Percentiles rank a stretch among this genome's conserved stretches.
Evolutionary conservation across 2,797 vertebrate species (phyloP).

Genomic region (Hypotaenidia okinawae): DNA sequence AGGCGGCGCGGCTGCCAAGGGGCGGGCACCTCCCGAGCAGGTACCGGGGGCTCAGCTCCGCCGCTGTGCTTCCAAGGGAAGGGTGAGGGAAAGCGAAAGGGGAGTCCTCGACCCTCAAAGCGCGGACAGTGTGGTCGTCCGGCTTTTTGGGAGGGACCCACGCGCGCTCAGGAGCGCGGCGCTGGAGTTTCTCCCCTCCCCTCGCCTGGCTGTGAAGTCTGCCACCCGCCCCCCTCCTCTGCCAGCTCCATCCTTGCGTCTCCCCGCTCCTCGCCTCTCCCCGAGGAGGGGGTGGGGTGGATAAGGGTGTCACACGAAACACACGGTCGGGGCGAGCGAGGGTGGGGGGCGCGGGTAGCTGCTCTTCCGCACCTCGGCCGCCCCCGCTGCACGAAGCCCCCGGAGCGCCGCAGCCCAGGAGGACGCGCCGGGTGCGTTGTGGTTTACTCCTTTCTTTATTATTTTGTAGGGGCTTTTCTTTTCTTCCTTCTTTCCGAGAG

Average conservation of each 20-base stretch:
- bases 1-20: neutral
- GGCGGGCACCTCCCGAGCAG: neutral
- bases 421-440: slow-evolving; percentile 5
- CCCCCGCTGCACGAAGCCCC: neutral
- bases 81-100: neutral
- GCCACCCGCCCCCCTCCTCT: neutral
- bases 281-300: neutral
- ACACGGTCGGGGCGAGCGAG: neutral
- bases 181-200: neutral
- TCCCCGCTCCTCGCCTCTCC: neutral
- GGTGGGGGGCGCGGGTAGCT: neutral
- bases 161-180: neutral
- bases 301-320: too few relatives aligned
- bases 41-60: neutral
- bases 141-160: neutral
- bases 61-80: neutral
- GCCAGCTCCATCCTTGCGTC: neutral
- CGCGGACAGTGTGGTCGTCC: neutral
- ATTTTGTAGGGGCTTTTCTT: neutral
- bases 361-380: neutral
- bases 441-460: neutral
- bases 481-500: neutral
- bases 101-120: neutral
- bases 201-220: too few relatives aligned
- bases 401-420: neutral